Evolutionary conservation across 2,797 vertebrate genomes (phyloP).

Genomic region (Neosalanx taihuensis): DNA sequence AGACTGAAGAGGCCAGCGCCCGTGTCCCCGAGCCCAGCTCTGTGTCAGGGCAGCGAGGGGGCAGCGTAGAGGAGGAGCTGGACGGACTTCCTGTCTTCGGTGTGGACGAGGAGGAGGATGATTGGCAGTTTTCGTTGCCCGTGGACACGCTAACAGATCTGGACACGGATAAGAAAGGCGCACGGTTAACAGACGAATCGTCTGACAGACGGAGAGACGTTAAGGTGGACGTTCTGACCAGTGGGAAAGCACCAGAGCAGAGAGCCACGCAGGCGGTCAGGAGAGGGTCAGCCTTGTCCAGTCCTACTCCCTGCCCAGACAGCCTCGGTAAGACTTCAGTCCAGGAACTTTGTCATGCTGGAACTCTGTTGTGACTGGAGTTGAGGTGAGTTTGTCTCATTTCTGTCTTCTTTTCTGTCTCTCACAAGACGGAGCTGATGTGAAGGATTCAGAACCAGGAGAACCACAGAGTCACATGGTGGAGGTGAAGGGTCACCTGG

Average conservation of each 20-base stretch:
- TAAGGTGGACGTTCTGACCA: background rate
- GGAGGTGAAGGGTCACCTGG: background rate
- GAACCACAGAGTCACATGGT: background rate
- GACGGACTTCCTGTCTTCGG: background rate
- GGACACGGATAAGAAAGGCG: background rate
- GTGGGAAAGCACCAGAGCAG: background rate
- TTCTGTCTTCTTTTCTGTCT: background rate
- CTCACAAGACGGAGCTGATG: background rate
- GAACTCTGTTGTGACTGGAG: background rate
- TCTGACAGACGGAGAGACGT: background rate
- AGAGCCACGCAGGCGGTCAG: conserved; percentile 13
- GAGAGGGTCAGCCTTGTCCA: background rate
- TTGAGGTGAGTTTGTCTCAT: background rate
- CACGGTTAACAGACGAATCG: background rate
- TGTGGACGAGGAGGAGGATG: background rate
- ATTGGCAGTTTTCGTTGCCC: background rate
- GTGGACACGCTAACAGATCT: background rate
- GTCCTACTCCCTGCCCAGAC: background rate
- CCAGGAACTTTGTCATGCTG: background rate
- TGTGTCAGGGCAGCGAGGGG: background rate
- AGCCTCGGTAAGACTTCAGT: background rate
- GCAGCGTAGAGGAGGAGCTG: background rate
- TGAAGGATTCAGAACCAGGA: background rate
- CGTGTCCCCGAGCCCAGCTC: background rate
- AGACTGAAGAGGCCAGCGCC: background rate